Evolutionary conservation across 2,888 invertebrate genomes (phyloP).

Genomic region (Zygaena filipendulae): DNA sequence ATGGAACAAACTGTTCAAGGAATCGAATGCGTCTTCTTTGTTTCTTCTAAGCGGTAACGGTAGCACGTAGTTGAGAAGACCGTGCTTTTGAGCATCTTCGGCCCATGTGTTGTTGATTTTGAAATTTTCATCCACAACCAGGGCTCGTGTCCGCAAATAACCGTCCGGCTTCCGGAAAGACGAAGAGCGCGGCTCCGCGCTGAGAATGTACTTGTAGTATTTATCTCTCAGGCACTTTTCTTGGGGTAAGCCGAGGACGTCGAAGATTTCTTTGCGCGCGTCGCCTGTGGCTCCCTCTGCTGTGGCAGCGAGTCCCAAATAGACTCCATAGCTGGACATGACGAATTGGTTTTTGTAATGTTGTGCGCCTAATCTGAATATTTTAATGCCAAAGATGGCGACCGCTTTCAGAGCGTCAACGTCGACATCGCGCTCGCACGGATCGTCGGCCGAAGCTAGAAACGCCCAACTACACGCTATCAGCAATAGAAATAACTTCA

Average conservation of each 20-base stretch:
- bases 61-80: not conserved
- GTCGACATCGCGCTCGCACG: too few species aligned
- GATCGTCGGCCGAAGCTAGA: too few species aligned
- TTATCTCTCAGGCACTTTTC: not conserved
- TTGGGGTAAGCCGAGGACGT: not conserved
- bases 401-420: too few species aligned
- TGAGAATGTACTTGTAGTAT: not conserved
- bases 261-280: not conserved
- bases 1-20: not conserved
- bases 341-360: not conserved
- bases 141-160: not conserved
- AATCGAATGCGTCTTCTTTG: not conserved
- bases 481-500: too few species aligned
- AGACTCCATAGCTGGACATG: not conserved
- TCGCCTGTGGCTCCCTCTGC: not conserved
- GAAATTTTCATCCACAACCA: not conserved
- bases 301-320: not conserved
- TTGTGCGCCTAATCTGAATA: too few species aligned
- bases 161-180: too few species aligned
- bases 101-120: not conserved
- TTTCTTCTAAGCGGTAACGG: not conserved
- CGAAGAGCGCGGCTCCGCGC: not conserved
- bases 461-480: too few species aligned
- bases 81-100: not conserved
- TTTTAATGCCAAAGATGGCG: too few species aligned